Evolutionary conservation across 1,140 invertebrate genomes (phyloP).

Genomic region (Rhagoletis zephyria): DNA sequence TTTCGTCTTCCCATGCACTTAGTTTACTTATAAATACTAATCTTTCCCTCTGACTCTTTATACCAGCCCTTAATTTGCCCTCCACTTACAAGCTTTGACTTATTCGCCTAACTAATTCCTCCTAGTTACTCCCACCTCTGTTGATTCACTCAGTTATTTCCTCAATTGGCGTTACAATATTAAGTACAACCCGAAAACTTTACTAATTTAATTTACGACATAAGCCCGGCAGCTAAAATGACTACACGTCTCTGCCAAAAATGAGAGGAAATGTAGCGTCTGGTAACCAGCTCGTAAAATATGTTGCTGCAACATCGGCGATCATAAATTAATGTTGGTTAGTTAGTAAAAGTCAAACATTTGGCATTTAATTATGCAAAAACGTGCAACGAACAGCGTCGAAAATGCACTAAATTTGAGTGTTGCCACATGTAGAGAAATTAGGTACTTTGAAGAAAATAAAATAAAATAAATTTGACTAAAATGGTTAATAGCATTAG

Average conservation of each 20-base stretch:
- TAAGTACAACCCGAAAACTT: slow-evolving; percentile 46
- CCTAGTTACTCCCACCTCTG: background rate
- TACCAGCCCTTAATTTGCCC: background rate
- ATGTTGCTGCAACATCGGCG: slow-evolving; percentile 30
- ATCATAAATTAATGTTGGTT: slow-evolving; percentile 53
- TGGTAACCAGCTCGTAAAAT: slow-evolving; percentile 32
- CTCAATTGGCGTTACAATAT: slow-evolving; percentile 45
- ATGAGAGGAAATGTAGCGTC: background rate
- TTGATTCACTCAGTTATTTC: slow-evolving; percentile 9
- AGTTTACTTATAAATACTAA: background rate
- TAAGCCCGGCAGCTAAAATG: slow-evolving; percentile 30
- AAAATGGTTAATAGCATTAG: background rate
- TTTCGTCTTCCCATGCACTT: background rate
- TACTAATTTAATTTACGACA: slow-evolving; percentile 54
- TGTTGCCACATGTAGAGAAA: background rate
- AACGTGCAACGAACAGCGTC: background rate
- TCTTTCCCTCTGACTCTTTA: background rate
- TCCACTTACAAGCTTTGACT: background rate
- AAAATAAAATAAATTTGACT: background rate
- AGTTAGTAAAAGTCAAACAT: slow-evolving; percentile 52
- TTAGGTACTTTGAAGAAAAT: background rate
- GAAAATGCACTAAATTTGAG: background rate
- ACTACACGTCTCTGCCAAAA: background rate
- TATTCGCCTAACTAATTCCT: background rate
- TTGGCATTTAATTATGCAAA: slow-evolving; percentile 54